Percentiles rank a stretch among this genome's conserved stretches.
phyloP scores from a whole-genome alignment of 2,113 vertebrate genomes.

The Alexandromys fortis region DNA sequence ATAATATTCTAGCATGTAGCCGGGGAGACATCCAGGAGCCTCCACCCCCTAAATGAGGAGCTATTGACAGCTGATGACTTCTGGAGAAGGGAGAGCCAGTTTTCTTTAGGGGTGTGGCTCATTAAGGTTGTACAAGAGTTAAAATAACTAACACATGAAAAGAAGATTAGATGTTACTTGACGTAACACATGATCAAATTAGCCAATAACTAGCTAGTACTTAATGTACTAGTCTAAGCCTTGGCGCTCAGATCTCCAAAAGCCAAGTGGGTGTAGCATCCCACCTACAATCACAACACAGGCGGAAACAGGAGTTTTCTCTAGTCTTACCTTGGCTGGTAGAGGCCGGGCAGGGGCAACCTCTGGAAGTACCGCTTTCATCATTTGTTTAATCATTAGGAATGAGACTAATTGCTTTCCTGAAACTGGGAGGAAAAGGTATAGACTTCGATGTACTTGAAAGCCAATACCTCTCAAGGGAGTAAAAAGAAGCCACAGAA shows the following conservation, averaged over 20 bases:
- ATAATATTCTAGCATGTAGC: background rate
- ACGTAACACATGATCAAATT: background rate
- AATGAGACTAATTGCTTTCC: background rate
- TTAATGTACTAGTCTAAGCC: background rate
- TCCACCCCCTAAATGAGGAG: background rate
- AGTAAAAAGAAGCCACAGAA: background rate
- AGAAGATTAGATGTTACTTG: background rate
- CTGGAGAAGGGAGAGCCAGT: background rate
- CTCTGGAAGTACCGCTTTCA: background rate
- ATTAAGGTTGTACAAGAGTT: background rate
- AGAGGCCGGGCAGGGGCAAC: background rate
- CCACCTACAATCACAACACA: background rate
- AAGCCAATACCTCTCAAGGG: background rate
- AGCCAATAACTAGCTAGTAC: too few relatives aligned
- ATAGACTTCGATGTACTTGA: background rate
- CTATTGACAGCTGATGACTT: background rate
- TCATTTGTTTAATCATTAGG: background rate
- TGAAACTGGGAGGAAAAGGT: background rate
- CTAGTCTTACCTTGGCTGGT: slow-evolving; percentile 13
- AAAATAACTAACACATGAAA: background rate
- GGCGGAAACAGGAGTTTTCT: background rate
- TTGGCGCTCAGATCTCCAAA: background rate
- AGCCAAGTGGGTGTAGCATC: background rate
- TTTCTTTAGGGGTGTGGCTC: background rate
- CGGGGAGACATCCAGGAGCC: background rate